Percentiles rank a stretch among this genome's conserved stretches.
Conservation (phyloP, 1,140 invertebrate genomes). For the Drosophila subobscura region DNA sequence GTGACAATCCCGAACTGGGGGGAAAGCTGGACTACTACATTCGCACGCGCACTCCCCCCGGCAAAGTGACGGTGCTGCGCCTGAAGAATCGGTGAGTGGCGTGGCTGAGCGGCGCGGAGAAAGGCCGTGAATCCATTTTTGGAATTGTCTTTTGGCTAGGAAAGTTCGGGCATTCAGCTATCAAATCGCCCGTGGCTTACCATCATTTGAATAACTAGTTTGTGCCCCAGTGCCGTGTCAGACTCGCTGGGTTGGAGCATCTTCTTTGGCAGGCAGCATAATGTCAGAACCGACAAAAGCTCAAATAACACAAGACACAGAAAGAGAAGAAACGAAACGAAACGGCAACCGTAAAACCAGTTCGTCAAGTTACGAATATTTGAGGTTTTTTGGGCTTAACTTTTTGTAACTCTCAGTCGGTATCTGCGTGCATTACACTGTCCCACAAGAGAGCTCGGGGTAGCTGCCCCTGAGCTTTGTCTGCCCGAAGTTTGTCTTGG, state of each 20-base stretch:
- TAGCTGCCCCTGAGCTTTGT: no score
- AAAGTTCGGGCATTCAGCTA: constrained; percentile 65
- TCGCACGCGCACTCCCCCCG: constrained; percentile 86
- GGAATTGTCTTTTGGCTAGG: constrained; percentile 29
- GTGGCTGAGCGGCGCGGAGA: not conserved
- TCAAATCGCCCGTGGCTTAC: constrained; percentile 58
- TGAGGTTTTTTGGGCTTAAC: constrained; percentile 35
- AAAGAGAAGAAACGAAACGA: constrained; percentile 13
- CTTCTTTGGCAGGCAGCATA: constrained; percentile 47
- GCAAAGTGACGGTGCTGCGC: constrained; percentile 90
- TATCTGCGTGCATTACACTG: constrained; percentile 46
- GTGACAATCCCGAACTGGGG: constrained; percentile 90
- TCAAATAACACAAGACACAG: constrained; percentile 43
- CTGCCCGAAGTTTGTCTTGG: constrained; percentile 26
- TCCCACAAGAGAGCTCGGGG: constrained; percentile 12
- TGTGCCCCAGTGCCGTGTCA: constrained; percentile 22
- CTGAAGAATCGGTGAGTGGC: constrained; percentile 87
- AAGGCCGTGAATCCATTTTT: constrained; percentile 15
- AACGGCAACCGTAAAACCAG: constrained; percentile 68
- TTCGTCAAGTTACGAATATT: constrained; percentile 72
- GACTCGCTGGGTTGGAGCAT: constrained; percentile 41
- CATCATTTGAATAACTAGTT: constrained; percentile 79
- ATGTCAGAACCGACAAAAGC: constrained; percentile 63
- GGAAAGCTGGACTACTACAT: constrained; percentile 92
- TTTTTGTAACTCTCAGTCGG: constrained; percentile 44